Evolutionary conservation across 1,140 invertebrate species (phyloP), one percentile per base, ranked within the genome.

Genomic region (Samia ricini): DNA sequence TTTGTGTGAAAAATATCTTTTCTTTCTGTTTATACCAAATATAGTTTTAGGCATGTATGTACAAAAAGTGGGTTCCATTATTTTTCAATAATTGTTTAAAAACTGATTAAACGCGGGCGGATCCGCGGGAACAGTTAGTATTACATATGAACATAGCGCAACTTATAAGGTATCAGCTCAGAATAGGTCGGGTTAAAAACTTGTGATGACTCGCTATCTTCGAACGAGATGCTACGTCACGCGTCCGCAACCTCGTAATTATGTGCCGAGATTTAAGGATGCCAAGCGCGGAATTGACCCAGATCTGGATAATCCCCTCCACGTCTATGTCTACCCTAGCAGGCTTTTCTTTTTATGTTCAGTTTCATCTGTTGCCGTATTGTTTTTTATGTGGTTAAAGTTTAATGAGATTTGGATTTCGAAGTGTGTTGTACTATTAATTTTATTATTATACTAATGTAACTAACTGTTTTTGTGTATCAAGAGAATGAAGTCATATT

Each of bases 261-360:
- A 79, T 81, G 74, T 79, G 72, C 66, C 59, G 72, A 76, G 74
- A 79, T 83, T 84, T 82, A 75, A 67, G 74, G 68, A 75, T 72
- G 66, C 64, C 59, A 64, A 29, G 60, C 56, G 60, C 63, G 59
- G 60, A 56, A 65, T 69, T 79, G 76, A 81, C 81, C 82, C 72
- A 82, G 74, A 75, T 83, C 65, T 70, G 50, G 20, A 72, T 81
- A 77, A 80, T 83, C 72, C 74, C 70, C 70, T 77, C 67, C 24
- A 74, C 73, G 62, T 42, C 33, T 42, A n/a, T n/a, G 33, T 56
- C 67, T 73, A 52, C 67, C 64, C 58, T 57, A 60, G 60, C 56
- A 69, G 42, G 29, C 29, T 56, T 58, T 21, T 63, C 10, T 57
- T 63, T 61, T 63, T 63, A 36, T 51, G 23, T 29, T 48, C 33